Evolutionary conservation across 2,113 vertebrate genomes (phyloP).

Genomic region (Clarias batrachus): DNA sequence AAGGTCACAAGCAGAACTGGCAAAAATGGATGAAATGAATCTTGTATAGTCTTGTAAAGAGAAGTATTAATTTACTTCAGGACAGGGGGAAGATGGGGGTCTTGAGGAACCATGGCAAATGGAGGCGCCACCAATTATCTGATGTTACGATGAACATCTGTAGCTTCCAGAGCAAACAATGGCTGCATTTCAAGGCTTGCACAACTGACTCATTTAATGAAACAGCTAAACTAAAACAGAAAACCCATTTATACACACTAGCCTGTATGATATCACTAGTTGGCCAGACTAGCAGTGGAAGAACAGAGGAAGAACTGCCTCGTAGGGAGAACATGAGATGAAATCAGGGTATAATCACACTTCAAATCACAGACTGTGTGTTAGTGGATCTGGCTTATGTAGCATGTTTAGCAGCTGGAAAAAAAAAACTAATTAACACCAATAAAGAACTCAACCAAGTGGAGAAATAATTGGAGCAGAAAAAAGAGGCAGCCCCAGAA

Average conservation of each 20-base stretch:
- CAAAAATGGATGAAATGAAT: neutral
- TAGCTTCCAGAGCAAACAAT: neutral
- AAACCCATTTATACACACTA: neutral
- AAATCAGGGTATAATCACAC: neutral
- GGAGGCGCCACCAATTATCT: neutral
- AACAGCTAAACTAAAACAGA: neutral
- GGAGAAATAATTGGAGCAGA: neutral
- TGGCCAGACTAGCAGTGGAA: neutral
- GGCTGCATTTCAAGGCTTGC: neutral
- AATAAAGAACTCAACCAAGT: neutral
- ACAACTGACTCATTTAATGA: neutral
- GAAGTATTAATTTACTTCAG: neutral
- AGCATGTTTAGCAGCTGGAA: neutral
- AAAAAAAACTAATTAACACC: neutral
- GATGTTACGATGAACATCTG: no score
- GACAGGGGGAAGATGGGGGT: neutral
- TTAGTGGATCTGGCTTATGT: neutral
- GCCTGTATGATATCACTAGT: neutral
- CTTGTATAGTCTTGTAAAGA: neutral
- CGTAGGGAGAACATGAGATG: neutral
- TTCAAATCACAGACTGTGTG: neutral
- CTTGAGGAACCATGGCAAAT: neutral
- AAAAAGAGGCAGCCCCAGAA: neutral
- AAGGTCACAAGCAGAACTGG: neutral
- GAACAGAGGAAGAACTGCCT: neutral